phyloP scores from a whole-genome alignment of 2,888 invertebrate genomes.

The Drosophila atroscutellata region DNA sequence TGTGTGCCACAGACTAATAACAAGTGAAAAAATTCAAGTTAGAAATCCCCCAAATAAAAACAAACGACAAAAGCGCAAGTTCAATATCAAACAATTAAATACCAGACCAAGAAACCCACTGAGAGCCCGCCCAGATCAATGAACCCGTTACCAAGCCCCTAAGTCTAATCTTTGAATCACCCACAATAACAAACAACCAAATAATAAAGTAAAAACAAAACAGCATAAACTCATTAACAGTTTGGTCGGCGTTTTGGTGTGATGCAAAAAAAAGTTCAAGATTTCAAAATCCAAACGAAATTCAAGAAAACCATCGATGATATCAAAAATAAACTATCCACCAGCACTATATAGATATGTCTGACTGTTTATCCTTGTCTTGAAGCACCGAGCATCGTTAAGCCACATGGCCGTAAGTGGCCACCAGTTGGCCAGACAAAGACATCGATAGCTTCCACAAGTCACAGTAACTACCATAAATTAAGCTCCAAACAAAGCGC shows the following conservation, averaged over 20 bases:
- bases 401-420: conserved; percentile 29
- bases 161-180: conserved; percentile 28
- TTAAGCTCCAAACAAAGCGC: conserved; percentile 59
- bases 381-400: conserved; percentile 44
- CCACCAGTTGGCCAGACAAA: conserved; percentile 15
- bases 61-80: conserved; percentile 19
- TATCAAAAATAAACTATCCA: conserved; percentile 25
- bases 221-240: conserved; percentile 69
- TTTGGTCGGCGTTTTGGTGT: conserved; percentile 35
- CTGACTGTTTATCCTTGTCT: conserved; percentile 64
- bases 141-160: conserved; percentile 66
- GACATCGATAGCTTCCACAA: conserved; percentile 16
- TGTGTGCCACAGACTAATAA: conserved; percentile 24
- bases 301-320: conserved; percentile 34
- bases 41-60: conserved; percentile 16
- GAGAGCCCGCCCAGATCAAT: conserved; percentile 57
- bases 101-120: conserved; percentile 43
- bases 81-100: conserved; percentile 45
- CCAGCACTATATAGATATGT: background rate
- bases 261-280: conserved; percentile 59
- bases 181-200: conserved; percentile 27
- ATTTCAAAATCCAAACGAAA: conserved; percentile 63
- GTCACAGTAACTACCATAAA: conserved; percentile 43
- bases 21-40: conserved; percentile 20
- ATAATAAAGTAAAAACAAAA: conserved; percentile 36